Conservation (phyloP, 2,797 vertebrate species). For the Vipera latastei region DNA sequence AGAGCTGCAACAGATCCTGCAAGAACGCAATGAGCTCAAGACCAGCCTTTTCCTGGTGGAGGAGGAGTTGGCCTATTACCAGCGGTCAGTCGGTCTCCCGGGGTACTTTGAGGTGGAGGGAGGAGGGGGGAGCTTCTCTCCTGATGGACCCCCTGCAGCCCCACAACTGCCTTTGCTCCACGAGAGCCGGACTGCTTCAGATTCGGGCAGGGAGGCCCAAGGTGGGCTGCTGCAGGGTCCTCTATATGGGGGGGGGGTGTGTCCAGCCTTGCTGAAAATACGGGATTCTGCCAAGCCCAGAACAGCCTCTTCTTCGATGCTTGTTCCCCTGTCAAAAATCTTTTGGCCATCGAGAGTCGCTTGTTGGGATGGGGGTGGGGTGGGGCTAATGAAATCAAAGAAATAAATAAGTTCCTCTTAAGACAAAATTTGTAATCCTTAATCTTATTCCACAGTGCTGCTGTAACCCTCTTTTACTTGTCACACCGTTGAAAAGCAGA, state of each 20-base stretch:
- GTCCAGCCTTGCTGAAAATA: neutral
- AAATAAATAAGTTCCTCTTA: neutral
- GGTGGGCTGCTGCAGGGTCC: neutral
- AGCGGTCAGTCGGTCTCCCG: constrained; percentile 75
- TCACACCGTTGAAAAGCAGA: neutral
- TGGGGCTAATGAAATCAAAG: neutral
- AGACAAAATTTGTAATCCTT: neutral
- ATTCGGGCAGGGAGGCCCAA: neutral
- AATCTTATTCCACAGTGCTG: neutral
- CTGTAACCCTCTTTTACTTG: neutral
- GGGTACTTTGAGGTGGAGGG: neutral
- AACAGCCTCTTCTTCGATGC: neutral
- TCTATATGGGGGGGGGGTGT: neutral
- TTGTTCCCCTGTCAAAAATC: neutral
- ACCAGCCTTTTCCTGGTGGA: constrained; percentile 93
- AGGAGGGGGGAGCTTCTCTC: neutral
- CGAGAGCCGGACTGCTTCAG: neutral
- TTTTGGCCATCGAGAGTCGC: neutral
- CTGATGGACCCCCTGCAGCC: neutral
- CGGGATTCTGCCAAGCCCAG: neutral
- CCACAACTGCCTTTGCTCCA: neutral
- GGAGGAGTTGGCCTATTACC: constrained; percentile 93
- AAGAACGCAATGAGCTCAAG: constrained; percentile 93
- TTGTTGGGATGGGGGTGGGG: neutral
- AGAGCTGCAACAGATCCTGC: constrained; percentile 89